Evolutionary conservation across 2,113 vertebrate genomes (phyloP), one percentile per base, ranked within the genome.

Genomic region (Tupaia tana): DNA sequence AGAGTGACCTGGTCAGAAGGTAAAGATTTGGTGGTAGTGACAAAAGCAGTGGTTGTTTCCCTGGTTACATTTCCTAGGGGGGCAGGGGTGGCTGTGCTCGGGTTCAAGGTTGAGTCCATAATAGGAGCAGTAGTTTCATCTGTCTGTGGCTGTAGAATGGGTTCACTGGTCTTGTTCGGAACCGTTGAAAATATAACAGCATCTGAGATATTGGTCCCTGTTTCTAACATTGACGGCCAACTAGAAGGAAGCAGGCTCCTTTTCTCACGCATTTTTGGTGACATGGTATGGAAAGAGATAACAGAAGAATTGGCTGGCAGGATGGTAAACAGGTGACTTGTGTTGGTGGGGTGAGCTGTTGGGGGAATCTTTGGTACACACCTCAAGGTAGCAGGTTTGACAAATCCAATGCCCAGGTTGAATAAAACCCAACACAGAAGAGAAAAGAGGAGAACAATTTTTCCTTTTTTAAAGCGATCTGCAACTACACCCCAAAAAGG

Each of bases 401-500:
- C 99, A 74, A 99, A 99, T 43, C 99, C 99, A 0, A 99, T 99
- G 84, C 99, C 99, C 87, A 99, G 98, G 98, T 99, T 99, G 97
- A 99, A 99, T 63, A 99, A 95, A 98, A 99, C 97, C 99, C 99
- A 99, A 98, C 99, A 99, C 1, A 99, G 81, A 34, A 99, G 99
- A 0, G 99, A 99, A 61, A 99, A 99, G 94, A 99, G 98, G 78
- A 99, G 98, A 78, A 99, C 99, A 0, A 97, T 98, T 97, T 99
- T 99, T 24, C 99, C 99, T 95, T 99, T 99, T 97, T 97, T 99
- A 98, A 99, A 99, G 92, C 99, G 99, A 97, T 99, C 99, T 0
- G 99, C 99, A 87, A 99, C 99, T 2, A 99, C 98, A 1, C 99
- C 99, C 99, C 99, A 99, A 97, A 99, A 99, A 6, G 99, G 99